Conservation (phyloP, 1,140 invertebrate species). For the Brachionus sp. region DNA sequence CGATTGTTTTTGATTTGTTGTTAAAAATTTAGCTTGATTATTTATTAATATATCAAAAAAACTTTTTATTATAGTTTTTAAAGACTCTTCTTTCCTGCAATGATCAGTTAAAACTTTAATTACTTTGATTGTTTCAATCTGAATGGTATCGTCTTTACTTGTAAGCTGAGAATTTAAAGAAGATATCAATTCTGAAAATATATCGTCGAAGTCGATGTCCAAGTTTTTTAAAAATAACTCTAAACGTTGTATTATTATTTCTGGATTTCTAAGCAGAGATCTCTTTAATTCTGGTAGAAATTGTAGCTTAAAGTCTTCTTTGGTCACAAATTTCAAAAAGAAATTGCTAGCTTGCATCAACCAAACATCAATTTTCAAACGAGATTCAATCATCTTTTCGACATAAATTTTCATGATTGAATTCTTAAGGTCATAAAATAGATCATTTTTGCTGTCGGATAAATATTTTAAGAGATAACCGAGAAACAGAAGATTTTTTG, state of each 20-base stretch:
- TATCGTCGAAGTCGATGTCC: neutral
- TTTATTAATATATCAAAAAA: neutral
- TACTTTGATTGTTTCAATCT: neutral
- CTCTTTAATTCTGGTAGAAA: constrained; percentile 81
- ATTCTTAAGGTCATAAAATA: neutral
- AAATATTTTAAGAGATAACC: neutral
- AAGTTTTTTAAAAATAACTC: neutral
- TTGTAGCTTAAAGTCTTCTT: neutral
- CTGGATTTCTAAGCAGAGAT: constrained; percentile 85
- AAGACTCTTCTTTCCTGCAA: neutral
- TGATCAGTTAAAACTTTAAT: neutral
- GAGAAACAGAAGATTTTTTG: neutral
- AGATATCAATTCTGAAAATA: neutral
- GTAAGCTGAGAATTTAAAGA: neutral
- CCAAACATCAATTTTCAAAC: neutral
- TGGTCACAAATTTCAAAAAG: neutral
- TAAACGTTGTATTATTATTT: constrained; percentile 71
- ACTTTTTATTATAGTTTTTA: neutral
- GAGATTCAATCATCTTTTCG: neutral
- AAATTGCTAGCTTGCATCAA: neutral
- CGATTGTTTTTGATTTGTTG: neutral
- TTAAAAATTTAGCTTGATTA: neutral
- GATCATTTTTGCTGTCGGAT: neutral
- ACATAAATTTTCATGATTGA: neutral
- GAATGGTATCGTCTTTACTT: constrained; percentile 5